Base-by-base conservation (phyloP, 2,113 vertebrate genomes). In the Anoplopoma fimbria region DNA sequence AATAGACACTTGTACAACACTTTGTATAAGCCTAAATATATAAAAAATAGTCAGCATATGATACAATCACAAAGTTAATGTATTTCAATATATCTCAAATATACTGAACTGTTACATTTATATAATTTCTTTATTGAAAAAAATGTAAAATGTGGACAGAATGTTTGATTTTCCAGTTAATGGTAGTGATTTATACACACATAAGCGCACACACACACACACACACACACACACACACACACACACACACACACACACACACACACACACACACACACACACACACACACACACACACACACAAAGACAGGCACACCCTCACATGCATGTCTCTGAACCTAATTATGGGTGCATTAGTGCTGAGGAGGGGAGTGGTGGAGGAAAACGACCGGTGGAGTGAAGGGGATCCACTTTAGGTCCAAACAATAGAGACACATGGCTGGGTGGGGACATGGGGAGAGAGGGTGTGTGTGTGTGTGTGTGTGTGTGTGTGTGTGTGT, bases 341-440 rank as follows among this genome's bases (percentile, higher is more conserved):
- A 71, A 74, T 90, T 85, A 86, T 34, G 40, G 36, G 74, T 79
- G 61, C 83, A 85, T 86, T 87, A 87, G 81, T 76, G 72, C 27
- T 36, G 55, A 70, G 77, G 76, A 81, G 40, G 61, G 81, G 85
- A 57, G 70, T 64, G 67, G 40, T 49, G 29, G 70, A 76, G 86
- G 40, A 83, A n/a, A 34, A 45, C 6, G 64, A 64, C 49, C 64
- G 40, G 76, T 57, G 64, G 70, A 83, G 72, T 62, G 47, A 51
- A 25, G 38, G 60, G 81, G 53, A 21, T 80, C 53, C 83, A 68
- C 80, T 87, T 83, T 62, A 73, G 67, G 61, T 68, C 76, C 68
- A 92, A 87, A 95, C 94, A 95, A 94, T 91, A 86, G 93, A 87
- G 88, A 85, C 92, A 93, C 90, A 93, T 93, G 92, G 90, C 69